Base-by-base conservation (phyloP, 1,140 invertebrate genomes). In the Plectrocnemia conspersa region DNA sequence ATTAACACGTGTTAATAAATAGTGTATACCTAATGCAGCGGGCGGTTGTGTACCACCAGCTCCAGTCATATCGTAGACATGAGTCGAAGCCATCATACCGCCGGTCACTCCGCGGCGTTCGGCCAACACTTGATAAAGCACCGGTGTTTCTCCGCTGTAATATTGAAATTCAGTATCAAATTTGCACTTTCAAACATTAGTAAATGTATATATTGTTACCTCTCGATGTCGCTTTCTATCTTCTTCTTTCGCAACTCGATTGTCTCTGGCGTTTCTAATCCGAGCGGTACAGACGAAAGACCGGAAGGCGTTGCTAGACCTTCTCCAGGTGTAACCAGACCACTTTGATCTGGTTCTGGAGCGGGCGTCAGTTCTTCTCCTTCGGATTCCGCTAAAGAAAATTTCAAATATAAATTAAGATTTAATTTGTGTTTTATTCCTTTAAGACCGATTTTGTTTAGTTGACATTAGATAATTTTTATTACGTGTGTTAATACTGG, bases 51-150 rank as follows among this genome's bases (percentile, higher is more conserved):
- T 77, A 56, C 79, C 81, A 24, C 77, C 77, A 6, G 73, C 72
- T 10, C 82, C 82, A 10, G 78, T 77, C 71, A 98, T 83, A 67
- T 98, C 95, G 70, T 98, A 98, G 0, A 96, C 89, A 72, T 99
- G 96, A 0, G 92, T 95, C 11, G 95, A 98, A 3, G 86, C 96
- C 96, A 99, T 98, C 96, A 99, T 98, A 64, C 94, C 89, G 6
- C 82, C 84, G 9, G 91, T 91, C 47, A 98, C 82, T 45, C 96
- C 93, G 47, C 93, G 85, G 66, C 95, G 91, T 75, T 99, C 97
- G 21, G 94, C 93, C 45, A 99, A 69, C 40, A 99, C 87, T 59
- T 93, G 93, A 67, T 94, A 98, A 11, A 97, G 70, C 1, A 88
- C 83, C 18, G 93, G 93, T 1, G 91, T 93, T 62, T 96, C 93